phyloP scores from a whole-genome alignment of 2,797 vertebrate species.

The Crypturellus tataupa region DNA sequence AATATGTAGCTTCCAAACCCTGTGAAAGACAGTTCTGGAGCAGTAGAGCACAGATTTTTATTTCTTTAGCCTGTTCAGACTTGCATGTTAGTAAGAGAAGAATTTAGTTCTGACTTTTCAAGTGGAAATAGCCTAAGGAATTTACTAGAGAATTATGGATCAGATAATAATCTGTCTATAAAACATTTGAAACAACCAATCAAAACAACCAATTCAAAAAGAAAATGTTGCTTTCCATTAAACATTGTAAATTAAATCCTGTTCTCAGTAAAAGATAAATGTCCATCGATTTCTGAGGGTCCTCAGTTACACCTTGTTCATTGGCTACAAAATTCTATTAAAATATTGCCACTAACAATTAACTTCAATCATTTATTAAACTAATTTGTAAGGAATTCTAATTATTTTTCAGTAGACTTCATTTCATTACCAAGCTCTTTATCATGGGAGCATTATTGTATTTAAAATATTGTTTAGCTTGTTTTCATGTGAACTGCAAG shows the following conservation, averaged over 20 bases:
- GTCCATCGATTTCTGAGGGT: background rate
- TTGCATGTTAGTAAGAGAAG: background rate
- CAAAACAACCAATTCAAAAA: background rate
- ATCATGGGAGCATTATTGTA: background rate
- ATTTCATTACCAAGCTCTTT: background rate
- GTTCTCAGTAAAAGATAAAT: background rate
- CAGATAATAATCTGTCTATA: background rate
- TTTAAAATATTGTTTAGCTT: background rate
- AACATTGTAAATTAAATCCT: background rate
- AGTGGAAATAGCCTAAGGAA: background rate
- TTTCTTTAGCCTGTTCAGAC: background rate
- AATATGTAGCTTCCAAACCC: background rate
- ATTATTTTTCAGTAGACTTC: background rate
- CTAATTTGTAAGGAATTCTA: background rate
- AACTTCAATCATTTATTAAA: background rate
- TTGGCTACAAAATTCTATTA: background rate
- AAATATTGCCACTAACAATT: background rate
- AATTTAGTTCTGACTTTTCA: background rate
- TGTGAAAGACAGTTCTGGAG: background rate
- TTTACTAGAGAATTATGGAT: background rate
- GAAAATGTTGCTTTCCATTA: background rate
- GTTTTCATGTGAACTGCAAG: background rate
- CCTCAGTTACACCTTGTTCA: background rate
- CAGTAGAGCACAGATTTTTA: background rate
- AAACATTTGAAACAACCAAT: background rate